Conservation (phyloP, 2,888 invertebrate genomes). For the Peribatodes rhomboidaria region DNA sequence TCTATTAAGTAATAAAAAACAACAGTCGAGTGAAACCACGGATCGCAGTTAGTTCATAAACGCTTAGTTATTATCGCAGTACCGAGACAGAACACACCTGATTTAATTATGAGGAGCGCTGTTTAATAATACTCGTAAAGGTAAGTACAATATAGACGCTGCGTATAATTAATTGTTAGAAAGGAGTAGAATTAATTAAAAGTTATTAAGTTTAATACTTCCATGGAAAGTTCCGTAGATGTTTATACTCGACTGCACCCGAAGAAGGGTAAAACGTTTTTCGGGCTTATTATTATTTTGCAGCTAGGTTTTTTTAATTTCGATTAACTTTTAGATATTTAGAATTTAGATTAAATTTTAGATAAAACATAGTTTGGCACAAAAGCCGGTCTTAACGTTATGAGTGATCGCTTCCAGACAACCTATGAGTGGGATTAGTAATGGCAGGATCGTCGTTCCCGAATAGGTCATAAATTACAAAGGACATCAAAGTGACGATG, state of each 20-base stretch:
- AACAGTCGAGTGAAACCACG: not conserved
- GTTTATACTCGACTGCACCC: not conserved
- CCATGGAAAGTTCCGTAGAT: constrained; percentile 2
- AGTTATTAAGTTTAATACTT: constrained; percentile 9
- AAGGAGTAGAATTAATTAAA: constrained; percentile 22
- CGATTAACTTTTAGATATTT: too few relatives aligned
- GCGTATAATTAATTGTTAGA: constrained; percentile 30
- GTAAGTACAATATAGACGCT: constrained; percentile 6
- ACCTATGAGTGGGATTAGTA: too few relatives aligned
- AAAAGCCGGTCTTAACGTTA: too few relatives aligned
- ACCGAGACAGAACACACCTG: constrained; percentile 23
- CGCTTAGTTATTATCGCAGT: constrained; percentile 14
- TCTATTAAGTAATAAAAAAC: too few relatives aligned
- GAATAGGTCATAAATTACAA: constrained; percentile 1
- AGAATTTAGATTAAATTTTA: too few relatives aligned
- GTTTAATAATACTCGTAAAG: constrained; percentile 31
- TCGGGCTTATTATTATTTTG: not conserved
- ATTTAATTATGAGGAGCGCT: constrained; percentile 31
- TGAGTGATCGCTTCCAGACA: too few relatives aligned
- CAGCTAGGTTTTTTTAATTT: not conserved
- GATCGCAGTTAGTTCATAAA: constrained; percentile 2
- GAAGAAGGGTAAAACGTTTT: not conserved
- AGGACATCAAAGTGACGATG: constrained; percentile 31
- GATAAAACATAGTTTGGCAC: too few relatives aligned
- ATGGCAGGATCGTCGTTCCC: constrained; percentile 6